Base-by-base conservation (phyloP, 2,888 invertebrate species). In the Pristionchus exspectatus region DNA sequence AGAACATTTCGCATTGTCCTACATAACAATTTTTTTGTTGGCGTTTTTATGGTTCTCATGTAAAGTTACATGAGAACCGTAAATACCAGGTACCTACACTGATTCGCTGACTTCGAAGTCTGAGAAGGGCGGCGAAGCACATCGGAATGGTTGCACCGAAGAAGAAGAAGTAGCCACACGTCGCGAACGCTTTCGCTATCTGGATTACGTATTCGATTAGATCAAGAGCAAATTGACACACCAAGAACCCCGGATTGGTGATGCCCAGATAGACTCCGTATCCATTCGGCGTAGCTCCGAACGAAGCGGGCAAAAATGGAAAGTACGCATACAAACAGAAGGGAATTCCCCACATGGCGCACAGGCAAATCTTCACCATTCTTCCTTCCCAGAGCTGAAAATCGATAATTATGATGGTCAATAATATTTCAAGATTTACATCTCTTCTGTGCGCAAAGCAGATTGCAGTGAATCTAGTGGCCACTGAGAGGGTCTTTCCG, bases 91-190 rank as follows among this genome's bases (percentile, higher is more conserved):
- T n/a, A 38, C 33, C 24, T 44, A 81, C 81, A 27, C 27, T 81
- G 16, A 81, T n/a, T 81, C 81, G 24, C 14, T 81, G n/a, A 14
- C 54, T n/a, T 9, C 81, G 44, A 7, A 81, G 81, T 81, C 16
- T 24, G 27, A 50, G 14, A 7, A 81, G 1, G 12, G 81, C 21
- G 9, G 50, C 9, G 24, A n/a, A 10, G 50, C 81, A 81, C 81
- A 81, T 81, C 2, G 81, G 81, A 14, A 81, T 81, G 2, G 50
- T 54, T 2, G 81, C 27, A 50, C 7, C 7, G 81, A 81, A 81
- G 81, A 81, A 81, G 81, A 81, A 81, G 54, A 81, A 54, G 50
- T 50, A 81, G 2, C 81, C 81, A 81, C 81, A 81, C 24, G 81
- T 81, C 0, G 81, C 50, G 27, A 81, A 81, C 5, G 50, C 81